Percentiles rank a stretch among this genome's conserved stretches.
phyloP scores from a whole-genome alignment of 2,113 vertebrate species.

The Cyanoderma ruficeps region DNA sequence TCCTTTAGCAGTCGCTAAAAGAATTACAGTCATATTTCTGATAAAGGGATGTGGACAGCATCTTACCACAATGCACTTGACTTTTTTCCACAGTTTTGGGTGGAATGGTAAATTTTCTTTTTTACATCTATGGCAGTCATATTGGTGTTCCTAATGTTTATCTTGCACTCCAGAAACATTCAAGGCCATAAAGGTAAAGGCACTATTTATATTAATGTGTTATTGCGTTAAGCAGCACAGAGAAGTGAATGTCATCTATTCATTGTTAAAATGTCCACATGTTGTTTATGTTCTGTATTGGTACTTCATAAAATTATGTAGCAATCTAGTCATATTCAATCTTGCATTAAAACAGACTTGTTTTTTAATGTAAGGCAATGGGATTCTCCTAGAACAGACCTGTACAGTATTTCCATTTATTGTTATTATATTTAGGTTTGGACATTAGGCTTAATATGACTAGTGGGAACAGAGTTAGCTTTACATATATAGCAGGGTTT shows the following conservation, averaged over 20 bases:
- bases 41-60: background rate
- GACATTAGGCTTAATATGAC: background rate
- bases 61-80: background rate
- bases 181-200: background rate
- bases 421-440: background rate
- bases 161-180: background rate
- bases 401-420: background rate
- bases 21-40: background rate
- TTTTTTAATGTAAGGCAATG: background rate
- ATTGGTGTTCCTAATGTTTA: background rate
- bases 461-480: background rate
- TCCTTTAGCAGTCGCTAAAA: background rate
- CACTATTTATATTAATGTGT: accelerated
- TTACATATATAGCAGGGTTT: background rate
- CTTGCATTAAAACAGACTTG: background rate
- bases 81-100: background rate
- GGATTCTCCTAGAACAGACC: background rate
- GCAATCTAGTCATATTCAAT: background rate
- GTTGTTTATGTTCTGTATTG: background rate
- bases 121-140: background rate
- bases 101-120: background rate
- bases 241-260: background rate
- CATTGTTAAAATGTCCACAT: background rate
- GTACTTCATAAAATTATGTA: background rate
- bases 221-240: background rate